Percentiles rank a stretch among this genome's conserved stretches.
These are phyloP conservation scores for Hecatera dysodea DNA, from an alignment of 2,888 invertebrate species.

Conservation along the genomic window DNA sequence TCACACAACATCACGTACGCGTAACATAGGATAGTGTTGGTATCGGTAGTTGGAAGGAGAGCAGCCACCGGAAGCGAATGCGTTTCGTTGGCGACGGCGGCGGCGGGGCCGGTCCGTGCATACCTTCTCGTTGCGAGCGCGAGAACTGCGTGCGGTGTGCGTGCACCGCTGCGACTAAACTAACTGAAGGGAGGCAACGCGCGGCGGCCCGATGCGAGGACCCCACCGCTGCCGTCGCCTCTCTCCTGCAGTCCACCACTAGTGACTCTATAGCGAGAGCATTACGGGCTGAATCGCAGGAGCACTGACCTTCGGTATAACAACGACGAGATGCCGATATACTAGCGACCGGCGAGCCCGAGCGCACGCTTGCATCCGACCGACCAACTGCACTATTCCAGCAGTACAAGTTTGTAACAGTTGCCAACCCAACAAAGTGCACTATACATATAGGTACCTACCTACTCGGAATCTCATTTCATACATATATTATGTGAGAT, in stretches of 20 bases:
- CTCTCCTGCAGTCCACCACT: slow-evolving; percentile 85
- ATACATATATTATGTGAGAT: slow-evolving; percentile 33
- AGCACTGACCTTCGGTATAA: slow-evolving; percentile 86
- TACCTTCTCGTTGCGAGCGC: slow-evolving; percentile 90
- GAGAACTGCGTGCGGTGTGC: slow-evolving; percentile 91
- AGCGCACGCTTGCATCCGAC: slow-evolving; percentile 77
- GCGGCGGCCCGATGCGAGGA: slow-evolving; percentile 80
- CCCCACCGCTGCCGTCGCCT: slow-evolving; percentile 86
- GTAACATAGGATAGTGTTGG: slow-evolving; percentile 41
- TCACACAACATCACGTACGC: slow-evolving; percentile 67
- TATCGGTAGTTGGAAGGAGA: slow-evolving; percentile 75
- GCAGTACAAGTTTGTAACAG: slow-evolving; percentile 63
- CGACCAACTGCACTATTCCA: slow-evolving; percentile 78
- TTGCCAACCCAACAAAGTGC: slow-evolving; percentile 62
- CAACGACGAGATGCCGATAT: slow-evolving; percentile 73
- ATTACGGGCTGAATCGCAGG: slow-evolving; percentile 87
- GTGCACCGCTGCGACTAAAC: slow-evolving; percentile 90
- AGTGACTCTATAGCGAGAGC: slow-evolving; percentile 86
- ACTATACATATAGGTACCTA: slow-evolving; percentile 17
- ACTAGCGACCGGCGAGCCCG: slow-evolving; percentile 72
- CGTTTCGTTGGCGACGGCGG: slow-evolving; percentile 71
- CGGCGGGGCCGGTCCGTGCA: slow-evolving; percentile 75
- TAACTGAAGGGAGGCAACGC: slow-evolving; percentile 83
- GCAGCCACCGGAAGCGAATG: slow-evolving; percentile 87
- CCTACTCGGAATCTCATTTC: slow-evolving; percentile 10